phyloP scores from a whole-genome alignment of 2,113 vertebrate genomes.

The Equus przewalskii region DNA sequence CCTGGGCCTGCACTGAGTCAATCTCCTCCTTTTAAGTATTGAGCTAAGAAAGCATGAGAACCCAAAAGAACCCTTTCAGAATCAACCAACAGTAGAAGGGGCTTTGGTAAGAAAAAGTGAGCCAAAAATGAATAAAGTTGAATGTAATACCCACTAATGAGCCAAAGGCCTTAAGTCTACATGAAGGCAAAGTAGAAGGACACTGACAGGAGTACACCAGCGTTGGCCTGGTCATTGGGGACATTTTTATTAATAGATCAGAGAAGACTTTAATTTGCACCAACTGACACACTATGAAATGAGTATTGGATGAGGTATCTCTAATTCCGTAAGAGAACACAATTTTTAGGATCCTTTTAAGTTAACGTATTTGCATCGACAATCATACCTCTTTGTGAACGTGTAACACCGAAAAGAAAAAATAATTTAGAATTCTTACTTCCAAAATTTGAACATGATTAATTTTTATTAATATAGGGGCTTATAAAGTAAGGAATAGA shows the following conservation, averaged over 20 bases:
- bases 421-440: background rate
- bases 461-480: background rate
- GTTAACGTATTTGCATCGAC: background rate
- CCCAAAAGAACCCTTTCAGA: accelerated
- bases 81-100: too few relatives aligned
- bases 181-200: background rate
- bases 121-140: too few relatives aligned
- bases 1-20: accelerated
- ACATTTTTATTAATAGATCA: background rate
- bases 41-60: too few relatives aligned
- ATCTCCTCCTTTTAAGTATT: background rate
- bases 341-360: background rate
- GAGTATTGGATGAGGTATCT: background rate
- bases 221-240: background rate
- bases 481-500: background rate
- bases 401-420: background rate
- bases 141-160: background rate
- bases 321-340: background rate
- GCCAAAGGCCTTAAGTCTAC: background rate
- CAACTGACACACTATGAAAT: accelerated
- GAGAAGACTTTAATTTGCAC: too few relatives aligned
- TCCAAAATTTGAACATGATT: background rate
- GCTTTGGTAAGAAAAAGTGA: background rate
- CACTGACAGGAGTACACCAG: background rate
- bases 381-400: background rate